Percentiles rank a stretch among this genome's conserved stretches.
These are phyloP conservation scores for Anser brachyrhynchus DNA, from an alignment of 2,113 vertebrate genomes.

Conservation along the genomic window DNA sequence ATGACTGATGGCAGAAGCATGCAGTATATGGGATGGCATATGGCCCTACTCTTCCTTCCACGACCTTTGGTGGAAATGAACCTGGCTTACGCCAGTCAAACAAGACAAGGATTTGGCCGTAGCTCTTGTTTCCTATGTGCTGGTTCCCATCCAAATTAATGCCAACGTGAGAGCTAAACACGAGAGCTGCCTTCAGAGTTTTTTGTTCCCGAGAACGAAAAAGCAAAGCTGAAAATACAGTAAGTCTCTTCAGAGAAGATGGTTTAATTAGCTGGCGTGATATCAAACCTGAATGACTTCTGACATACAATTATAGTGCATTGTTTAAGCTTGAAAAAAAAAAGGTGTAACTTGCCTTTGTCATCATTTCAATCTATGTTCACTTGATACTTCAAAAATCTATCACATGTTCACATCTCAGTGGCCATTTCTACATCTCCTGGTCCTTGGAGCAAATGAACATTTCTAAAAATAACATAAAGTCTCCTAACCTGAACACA, in stretches of 20 bases:
- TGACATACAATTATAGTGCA: constrained; percentile 8
- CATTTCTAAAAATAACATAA: constrained; percentile 5
- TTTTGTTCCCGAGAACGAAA: background rate
- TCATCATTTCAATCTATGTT: background rate
- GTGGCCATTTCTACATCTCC: background rate
- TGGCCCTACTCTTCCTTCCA: background rate
- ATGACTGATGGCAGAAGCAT: background rate
- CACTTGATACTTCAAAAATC: background rate
- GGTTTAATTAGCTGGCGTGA: constrained; percentile 33
- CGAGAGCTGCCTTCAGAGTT: background rate
- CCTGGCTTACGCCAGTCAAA: background rate
- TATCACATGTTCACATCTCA: background rate
- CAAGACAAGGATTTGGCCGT: background rate
- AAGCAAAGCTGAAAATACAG: constrained; percentile 14
- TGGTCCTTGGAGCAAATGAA: constrained; percentile 5
- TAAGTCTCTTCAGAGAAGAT: background rate
- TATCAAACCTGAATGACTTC: constrained; percentile 13
- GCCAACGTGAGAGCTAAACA: background rate
- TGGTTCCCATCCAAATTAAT: background rate
- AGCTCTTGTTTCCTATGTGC: background rate
- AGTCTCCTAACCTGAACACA: background rate
- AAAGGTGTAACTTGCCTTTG: background rate
- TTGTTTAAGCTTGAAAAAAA: constrained; percentile 29
- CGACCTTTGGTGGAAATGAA: background rate
- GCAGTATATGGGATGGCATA: fast-evolving